phyloP scores from a whole-genome alignment of 2,797 vertebrate genomes.

The Eulemur albifrons region DNA sequence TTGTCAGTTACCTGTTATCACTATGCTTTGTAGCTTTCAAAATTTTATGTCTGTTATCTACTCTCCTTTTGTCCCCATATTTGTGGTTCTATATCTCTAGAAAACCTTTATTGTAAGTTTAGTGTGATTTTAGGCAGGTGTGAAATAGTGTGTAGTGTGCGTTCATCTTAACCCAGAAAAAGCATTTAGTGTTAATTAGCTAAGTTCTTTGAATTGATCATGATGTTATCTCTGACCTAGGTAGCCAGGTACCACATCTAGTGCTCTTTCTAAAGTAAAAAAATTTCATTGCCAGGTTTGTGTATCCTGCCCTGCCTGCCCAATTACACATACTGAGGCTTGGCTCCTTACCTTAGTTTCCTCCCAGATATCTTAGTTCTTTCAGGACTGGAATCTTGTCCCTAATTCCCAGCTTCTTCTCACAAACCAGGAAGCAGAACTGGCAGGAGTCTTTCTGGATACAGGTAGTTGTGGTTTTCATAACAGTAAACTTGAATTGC shows the following conservation, averaged over 20 bases:
- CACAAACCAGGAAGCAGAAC: background rate
- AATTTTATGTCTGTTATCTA: background rate
- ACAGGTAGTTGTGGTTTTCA: background rate
- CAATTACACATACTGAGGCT: background rate
- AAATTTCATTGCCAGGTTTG: background rate
- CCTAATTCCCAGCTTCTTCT: background rate
- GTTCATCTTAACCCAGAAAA: constrained; percentile 2
- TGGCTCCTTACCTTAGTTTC: background rate
- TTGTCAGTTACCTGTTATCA: background rate
- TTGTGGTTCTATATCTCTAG: background rate
- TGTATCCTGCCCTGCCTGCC: background rate
- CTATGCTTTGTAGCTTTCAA: background rate
- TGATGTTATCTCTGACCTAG: background rate
- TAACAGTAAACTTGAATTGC: background rate
- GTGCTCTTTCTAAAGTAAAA: background rate
- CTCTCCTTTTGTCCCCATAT: background rate
- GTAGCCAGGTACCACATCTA: background rate
- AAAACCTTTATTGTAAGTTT: background rate
- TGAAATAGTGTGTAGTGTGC: background rate
- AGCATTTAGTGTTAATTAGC: background rate
- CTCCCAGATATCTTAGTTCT: background rate
- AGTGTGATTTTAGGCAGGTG: background rate
- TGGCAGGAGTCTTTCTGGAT: background rate
- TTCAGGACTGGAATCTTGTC: background rate
- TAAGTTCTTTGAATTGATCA: background rate